Conservation (phyloP, 2,888 invertebrate genomes). For the Apoderus coryli region DNA sequence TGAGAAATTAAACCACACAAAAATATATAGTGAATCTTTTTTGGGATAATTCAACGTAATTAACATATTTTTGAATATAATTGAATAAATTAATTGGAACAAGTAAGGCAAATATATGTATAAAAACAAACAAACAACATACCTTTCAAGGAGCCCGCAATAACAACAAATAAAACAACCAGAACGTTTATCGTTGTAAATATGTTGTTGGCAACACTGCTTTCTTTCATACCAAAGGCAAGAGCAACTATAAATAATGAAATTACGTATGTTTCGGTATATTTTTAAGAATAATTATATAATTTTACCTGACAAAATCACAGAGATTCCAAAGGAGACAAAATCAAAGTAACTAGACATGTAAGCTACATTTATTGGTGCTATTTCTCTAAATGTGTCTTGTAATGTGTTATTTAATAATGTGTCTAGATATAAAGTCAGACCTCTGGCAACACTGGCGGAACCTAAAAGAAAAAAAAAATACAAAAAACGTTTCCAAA, state of each 20-base stretch:
- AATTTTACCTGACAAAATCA: slow-evolving; percentile 49
- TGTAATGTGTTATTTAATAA: slow-evolving; percentile 51
- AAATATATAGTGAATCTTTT: no score
- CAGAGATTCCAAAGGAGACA: slow-evolving; percentile 57
- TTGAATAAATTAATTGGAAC: slow-evolving; percentile 5
- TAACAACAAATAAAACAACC: slow-evolving; percentile 58
- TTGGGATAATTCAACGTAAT: no score
- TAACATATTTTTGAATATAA: no score
- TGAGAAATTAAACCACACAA: no score
- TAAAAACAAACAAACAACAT: slow-evolving; percentile 16
- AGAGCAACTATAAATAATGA: slow-evolving; percentile 38
- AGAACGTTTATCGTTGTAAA: slow-evolving; percentile 52
- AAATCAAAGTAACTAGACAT: slow-evolving; percentile 61
- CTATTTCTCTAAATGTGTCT: slow-evolving; percentile 40
- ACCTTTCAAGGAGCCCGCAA: slow-evolving; percentile 56
- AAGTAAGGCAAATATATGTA: slow-evolving; percentile 1
- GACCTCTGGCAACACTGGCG: slow-evolving; percentile 69
- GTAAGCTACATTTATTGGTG: slow-evolving; percentile 51
- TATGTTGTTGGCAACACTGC: slow-evolving; percentile 61
- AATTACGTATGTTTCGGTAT: background rate
- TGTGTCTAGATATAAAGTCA: slow-evolving; percentile 65
- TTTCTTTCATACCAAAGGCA: slow-evolving; percentile 67
- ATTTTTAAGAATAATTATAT: slow-evolving; percentile 5
- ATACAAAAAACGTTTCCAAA: slow-evolving; percentile 3
- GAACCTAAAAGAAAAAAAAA: slow-evolving; percentile 39